A percentile compares a stretch with the other conserved stretches of the same genome.
Conservation (phyloP, 2,888 invertebrate species). For the Busseola fusca region DNA sequence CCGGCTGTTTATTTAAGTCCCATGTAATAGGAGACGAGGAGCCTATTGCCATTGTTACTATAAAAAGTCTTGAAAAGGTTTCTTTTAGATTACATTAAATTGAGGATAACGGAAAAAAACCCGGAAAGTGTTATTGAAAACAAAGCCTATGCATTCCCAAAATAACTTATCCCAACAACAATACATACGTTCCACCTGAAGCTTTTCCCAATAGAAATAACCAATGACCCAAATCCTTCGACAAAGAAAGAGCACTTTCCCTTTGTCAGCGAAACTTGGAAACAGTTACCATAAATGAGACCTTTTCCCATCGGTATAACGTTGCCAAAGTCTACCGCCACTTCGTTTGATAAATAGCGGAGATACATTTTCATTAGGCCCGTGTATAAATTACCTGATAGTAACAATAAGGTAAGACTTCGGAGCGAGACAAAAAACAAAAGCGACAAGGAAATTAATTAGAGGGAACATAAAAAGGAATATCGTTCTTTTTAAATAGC, state of each 20-base stretch:
- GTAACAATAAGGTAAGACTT: slow-evolving; percentile 53
- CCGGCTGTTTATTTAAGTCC: neutral
- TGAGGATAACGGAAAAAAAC: neutral
- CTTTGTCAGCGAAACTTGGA: slow-evolving; percentile 80
- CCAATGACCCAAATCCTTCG: slow-evolving; percentile 80
- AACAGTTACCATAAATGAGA: slow-evolving; percentile 73
- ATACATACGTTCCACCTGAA: slow-evolving; percentile 60
- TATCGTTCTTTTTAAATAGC: slow-evolving; percentile 44
- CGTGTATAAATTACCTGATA: slow-evolving; percentile 63
- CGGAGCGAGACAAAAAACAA: slow-evolving; percentile 52
- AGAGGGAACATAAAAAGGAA: slow-evolving; percentile 46
- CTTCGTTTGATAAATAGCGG: slow-evolving; percentile 79
- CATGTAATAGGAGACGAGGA: neutral
- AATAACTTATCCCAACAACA: slow-evolving; percentile 54
- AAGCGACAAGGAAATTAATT: slow-evolving; percentile 55
- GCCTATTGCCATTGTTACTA: neutral
- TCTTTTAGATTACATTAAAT: neutral
- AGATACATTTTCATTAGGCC: slow-evolving; percentile 79
- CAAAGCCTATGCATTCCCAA: slow-evolving; percentile 36
- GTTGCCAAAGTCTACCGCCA: slow-evolving; percentile 61
- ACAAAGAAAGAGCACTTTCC: slow-evolving; percentile 73
- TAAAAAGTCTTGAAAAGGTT: neutral
- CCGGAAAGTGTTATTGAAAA: slow-evolving; percentile 32
- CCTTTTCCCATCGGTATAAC: slow-evolving; percentile 70
- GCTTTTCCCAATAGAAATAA: slow-evolving; percentile 72